Percentiles rank a stretch among this genome's conserved stretches.
Evolutionary conservation across 2,888 invertebrate species (phyloP).

Genomic region (Monopis laevigella): DNA sequence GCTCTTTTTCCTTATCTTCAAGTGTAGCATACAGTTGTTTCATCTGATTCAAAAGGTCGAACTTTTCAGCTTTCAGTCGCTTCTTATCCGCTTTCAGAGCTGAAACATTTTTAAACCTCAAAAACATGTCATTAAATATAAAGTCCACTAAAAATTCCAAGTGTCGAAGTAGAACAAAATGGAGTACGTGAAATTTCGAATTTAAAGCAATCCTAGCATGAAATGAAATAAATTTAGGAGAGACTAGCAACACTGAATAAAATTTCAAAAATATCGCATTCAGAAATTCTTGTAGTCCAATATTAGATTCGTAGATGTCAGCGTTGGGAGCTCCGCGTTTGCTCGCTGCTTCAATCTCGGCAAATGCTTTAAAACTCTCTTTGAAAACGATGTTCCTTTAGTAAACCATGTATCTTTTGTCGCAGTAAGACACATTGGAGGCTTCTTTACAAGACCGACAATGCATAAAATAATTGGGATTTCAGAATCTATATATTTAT

Average conservation of each 20-base stretch:
- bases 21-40: slow-evolving; percentile 93
- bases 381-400: slow-evolving; percentile 9
- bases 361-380: slow-evolving; percentile 9
- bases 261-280: slow-evolving; percentile 7
- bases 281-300: slow-evolving; percentile 8
- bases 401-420: slow-evolving; percentile 4
- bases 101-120: slow-evolving; percentile 23
- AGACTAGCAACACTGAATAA: slow-evolving; percentile 7
- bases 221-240: slow-evolving; percentile 9
- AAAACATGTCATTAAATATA: not conserved
- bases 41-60: slow-evolving; percentile 92
- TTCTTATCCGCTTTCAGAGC: slow-evolving; percentile 91
- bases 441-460: too few relatives aligned
- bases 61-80: slow-evolving; percentile 91
- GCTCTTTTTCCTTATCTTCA: slow-evolving; percentile 93
- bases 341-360: slow-evolving; percentile 6
- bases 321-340: slow-evolving; percentile 2
- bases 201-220: slow-evolving; percentile 6
- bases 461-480: too few relatives aligned
- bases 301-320: slow-evolving; percentile 9
- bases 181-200: not conserved
- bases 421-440: too few relatives aligned
- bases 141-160: not conserved
- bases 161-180: too few relatives aligned
- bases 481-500: too few relatives aligned